These are phyloP conservation scores for Agelas oroides DNA, from an alignment of 37 sponge, comb jelly and placozoan species.

Conservation along the genomic window DNA sequence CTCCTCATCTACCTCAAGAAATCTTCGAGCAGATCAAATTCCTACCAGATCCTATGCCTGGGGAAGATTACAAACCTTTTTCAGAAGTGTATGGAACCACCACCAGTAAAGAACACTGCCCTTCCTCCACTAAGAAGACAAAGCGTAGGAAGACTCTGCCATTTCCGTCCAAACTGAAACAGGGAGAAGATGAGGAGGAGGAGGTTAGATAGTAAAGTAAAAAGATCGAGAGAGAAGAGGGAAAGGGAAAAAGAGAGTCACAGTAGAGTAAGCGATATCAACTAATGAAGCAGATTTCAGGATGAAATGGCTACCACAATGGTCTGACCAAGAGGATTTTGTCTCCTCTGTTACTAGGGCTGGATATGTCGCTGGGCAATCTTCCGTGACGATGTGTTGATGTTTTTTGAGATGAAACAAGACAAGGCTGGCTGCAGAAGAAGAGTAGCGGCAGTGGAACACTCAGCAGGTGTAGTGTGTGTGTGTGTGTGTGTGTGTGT, in stretches of 20 bases:
- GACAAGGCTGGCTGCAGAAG: constrained; percentile 95
- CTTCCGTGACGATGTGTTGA: constrained; percentile 81
- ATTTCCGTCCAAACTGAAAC: too few species aligned
- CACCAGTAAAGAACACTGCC: constrained; percentile 30
- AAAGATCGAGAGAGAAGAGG: too few species aligned
- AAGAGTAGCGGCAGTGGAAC: constrained; percentile 92
- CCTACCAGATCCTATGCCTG: constrained; percentile 43
- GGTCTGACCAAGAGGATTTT: too few species aligned
- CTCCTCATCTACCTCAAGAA: constrained; percentile 10
- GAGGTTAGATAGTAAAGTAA: not conserved
- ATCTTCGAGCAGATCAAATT: constrained; percentile 21
- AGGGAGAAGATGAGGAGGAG: not conserved
- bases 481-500: constrained; percentile 34
- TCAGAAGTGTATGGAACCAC: constrained; percentile 29
- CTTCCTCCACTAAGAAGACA: too few species aligned
- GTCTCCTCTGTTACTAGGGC: not conserved
- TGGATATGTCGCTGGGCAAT: constrained; percentile 92
- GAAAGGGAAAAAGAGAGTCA: too few species aligned
- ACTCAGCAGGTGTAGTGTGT: constrained; percentile 70
- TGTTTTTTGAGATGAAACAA: constrained; percentile 84
- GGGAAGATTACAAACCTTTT: constrained; percentile 20
- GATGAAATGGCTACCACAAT: too few species aligned
- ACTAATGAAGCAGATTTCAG: too few species aligned
- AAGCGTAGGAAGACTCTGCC: too few species aligned
- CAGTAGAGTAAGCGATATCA: too few species aligned